Percentiles rank a stretch among this genome's conserved stretches.
Evolutionary conservation across 2,888 invertebrate genomes (phyloP).

Genomic region (Nomada flava): DNA sequence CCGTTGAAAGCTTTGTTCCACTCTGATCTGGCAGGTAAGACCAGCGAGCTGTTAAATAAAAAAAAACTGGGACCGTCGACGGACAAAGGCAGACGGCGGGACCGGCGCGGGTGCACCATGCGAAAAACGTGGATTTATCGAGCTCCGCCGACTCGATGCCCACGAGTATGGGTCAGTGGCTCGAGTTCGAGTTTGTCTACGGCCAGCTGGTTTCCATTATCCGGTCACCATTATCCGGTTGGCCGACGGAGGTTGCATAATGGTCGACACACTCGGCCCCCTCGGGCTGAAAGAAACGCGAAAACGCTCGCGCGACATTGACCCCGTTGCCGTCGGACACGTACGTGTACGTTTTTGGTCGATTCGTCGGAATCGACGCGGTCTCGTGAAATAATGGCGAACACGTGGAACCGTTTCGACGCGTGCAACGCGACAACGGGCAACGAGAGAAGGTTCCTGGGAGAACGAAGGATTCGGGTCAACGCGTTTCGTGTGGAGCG

Average conservation of each 20-base stretch:
- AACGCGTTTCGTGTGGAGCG: conserved; percentile 6
- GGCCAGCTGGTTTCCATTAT: conserved; percentile 38
- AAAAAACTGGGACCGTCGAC: neutral
- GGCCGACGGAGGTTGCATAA: conserved; percentile 45
- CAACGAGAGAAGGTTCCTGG: neutral
- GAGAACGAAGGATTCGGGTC: neutral
- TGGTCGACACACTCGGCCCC: neutral
- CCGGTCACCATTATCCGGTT: conserved; percentile 18
- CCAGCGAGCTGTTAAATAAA: conserved; percentile 45
- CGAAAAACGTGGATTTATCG: conserved; percentile 50
- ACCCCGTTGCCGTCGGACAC: conserved; percentile 56
- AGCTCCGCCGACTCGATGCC: conserved; percentile 28
- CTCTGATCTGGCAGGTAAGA: conserved; percentile 39
- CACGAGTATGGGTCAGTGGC: conserved; percentile 49
- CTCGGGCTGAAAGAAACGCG: conserved; percentile 25
- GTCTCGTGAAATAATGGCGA: neutral
- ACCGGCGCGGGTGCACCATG: conserved; percentile 19
- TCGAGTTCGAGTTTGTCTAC: conserved; percentile 33
- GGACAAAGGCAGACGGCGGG: conserved; percentile 22
- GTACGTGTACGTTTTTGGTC: neutral
- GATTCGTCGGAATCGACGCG: neutral
- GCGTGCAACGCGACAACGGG: neutral
- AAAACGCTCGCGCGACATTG: conserved; percentile 61
- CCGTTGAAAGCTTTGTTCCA: neutral
- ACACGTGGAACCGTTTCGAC: neutral